Evolutionary conservation across 1,140 invertebrate species (phyloP).

Genomic region (Diorhabda carinulata): DNA sequence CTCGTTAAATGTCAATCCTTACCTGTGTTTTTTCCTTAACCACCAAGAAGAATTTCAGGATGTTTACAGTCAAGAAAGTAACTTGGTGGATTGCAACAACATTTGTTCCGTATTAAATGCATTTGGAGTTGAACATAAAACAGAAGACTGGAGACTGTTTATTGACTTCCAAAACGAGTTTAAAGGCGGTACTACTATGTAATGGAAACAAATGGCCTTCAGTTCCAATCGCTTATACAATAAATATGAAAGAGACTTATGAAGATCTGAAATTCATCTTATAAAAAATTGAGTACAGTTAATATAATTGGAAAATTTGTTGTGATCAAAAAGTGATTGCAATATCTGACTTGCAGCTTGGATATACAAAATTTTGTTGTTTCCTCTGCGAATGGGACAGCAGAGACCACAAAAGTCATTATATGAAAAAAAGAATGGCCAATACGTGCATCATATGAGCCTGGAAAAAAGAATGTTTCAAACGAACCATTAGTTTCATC

Average conservation of each 20-base stretch:
- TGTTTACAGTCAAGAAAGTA: too few relatives aligned
- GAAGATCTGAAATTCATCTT: slow-evolving; percentile 8
- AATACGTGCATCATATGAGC: background rate
- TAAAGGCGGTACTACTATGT: slow-evolving; percentile 45
- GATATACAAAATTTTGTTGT: background rate
- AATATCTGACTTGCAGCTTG: background rate
- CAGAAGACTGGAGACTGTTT: slow-evolving; percentile 25
- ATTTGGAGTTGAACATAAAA: slow-evolving; percentile 4
- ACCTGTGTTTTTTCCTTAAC: too few relatives aligned
- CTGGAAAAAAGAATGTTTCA: background rate
- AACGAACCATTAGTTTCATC: background rate
- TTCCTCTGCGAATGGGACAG: background rate
- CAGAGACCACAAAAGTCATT: background rate
- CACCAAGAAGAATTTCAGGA: too few relatives aligned
- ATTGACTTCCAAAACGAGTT: slow-evolving; percentile 37
- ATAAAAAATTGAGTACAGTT: slow-evolving; percentile 2
- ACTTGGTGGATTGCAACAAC: background rate
- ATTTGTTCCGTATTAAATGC: background rate
- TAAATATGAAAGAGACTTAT: slow-evolving; percentile 38
- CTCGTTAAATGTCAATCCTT: too few relatives aligned
- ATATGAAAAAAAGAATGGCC: background rate
- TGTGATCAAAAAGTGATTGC: background rate
- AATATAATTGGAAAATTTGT: background rate
- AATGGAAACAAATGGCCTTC: slow-evolving; percentile 43
- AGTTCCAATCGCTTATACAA: slow-evolving; percentile 39